phyloP scores from a whole-genome alignment of 2,888 invertebrate species.

The Octonoba sinensis region DNA sequence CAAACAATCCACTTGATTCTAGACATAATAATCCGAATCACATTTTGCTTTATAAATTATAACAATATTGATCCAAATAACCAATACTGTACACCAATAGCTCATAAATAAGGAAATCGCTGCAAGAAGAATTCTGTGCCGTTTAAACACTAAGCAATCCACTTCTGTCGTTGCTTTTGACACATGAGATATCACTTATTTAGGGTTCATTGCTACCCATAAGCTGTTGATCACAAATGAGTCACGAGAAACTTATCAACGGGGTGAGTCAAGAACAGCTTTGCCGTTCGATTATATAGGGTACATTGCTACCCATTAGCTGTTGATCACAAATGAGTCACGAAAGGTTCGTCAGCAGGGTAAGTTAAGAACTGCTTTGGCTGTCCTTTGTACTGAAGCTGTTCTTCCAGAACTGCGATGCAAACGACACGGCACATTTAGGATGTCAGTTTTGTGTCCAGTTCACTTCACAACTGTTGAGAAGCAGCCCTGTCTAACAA shows the following conservation, averaged over 20 bases:
- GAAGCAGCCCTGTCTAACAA: background rate
- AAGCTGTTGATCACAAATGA: constrained; percentile 7
- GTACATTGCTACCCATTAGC: background rate
- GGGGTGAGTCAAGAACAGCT: background rate
- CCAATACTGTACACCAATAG: constrained; percentile 14
- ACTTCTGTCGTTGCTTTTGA: constrained; percentile 27
- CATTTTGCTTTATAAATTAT: constrained; percentile 30
- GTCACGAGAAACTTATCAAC: too few species aligned
- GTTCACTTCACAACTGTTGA: constrained; percentile 2
- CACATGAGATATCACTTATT: constrained; percentile 58
- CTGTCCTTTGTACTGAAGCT: constrained; percentile 31
- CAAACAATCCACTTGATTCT: too few species aligned
- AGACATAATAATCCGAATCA: constrained; percentile 7
- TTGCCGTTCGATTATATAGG: constrained; percentile 14
- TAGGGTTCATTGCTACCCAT: background rate
- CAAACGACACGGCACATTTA: background rate
- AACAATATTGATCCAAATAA: background rate
- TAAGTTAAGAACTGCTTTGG: background rate
- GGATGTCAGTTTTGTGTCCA: background rate
- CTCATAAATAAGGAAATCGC: constrained; percentile 22
- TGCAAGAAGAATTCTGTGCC: too few species aligned
- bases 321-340: constrained; percentile 4
- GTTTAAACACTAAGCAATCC: too few species aligned
- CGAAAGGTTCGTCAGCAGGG: too few species aligned
- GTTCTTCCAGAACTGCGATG: constrained; percentile 12